Conservation (phyloP, 1,140 invertebrate genomes). For the Drosophila parabipectinata region DNA sequence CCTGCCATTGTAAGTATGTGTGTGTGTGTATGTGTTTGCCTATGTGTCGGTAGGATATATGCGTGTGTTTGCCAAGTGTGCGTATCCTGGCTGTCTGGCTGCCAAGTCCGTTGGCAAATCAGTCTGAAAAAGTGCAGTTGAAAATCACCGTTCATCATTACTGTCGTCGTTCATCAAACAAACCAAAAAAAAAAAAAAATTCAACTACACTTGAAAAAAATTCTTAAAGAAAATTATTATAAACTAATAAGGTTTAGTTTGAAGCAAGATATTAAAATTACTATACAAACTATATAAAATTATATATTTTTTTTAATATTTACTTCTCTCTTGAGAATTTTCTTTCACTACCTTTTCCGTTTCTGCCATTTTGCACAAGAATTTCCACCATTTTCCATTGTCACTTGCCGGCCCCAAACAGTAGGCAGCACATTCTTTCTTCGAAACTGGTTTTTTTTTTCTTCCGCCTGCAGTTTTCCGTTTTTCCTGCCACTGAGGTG, state of each 20-base stretch:
- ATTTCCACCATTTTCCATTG: constrained; percentile 22
- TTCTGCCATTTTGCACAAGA: neutral
- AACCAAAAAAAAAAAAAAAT: neutral
- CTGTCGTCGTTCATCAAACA: constrained; percentile 37
- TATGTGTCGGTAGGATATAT: neutral
- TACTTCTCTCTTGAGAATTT: neutral
- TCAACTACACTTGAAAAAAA: too few relatives aligned
- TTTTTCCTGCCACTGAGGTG: constrained; percentile 5
- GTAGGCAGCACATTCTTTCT: constrained; percentile 53
- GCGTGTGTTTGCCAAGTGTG: constrained; percentile 24
- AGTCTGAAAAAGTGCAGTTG: constrained; percentile 51
- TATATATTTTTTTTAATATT: too few relatives aligned
- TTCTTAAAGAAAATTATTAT: too few relatives aligned
- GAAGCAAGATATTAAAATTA: too few relatives aligned
- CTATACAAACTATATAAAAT: too few relatives aligned
- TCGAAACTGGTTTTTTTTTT: constrained; percentile 13
- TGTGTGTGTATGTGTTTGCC: constrained; percentile 12
- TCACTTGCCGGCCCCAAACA: constrained; percentile 32
- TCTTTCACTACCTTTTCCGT: neutral
- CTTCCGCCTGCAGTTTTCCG: constrained; percentile 2
- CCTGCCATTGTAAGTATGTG: neutral
- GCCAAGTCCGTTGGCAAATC: constrained; percentile 1
- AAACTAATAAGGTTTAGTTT: too few relatives aligned
- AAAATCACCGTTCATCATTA: constrained; percentile 69
- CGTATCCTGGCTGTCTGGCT: constrained; percentile 46